These are phyloP conservation scores for Silvanus unidentatus DNA, from an alignment of 2,888 invertebrate species.

Conservation along the genomic window DNA sequence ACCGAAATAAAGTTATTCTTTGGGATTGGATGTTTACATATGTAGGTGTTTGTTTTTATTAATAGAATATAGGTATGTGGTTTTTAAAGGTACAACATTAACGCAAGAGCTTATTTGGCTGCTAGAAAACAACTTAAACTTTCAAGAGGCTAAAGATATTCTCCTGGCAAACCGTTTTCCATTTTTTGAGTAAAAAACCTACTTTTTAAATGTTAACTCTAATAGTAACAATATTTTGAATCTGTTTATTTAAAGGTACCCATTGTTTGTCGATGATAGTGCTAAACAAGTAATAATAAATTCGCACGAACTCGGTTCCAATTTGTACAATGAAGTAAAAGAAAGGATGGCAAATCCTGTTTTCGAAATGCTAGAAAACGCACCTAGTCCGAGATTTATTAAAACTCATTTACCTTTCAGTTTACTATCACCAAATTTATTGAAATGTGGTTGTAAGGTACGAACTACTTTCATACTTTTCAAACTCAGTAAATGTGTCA, in stretches of 20 bases:
- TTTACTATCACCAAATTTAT: constrained; percentile 58
- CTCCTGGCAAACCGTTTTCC: constrained; percentile 62
- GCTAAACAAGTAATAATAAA: constrained; percentile 55
- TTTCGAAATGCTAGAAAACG: too few relatives aligned
- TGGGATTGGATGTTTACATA: too few relatives aligned
- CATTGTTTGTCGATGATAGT: constrained; percentile 62
- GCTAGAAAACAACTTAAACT: constrained; percentile 68
- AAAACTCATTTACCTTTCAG: constrained; percentile 76
- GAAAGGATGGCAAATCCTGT: too few relatives aligned
- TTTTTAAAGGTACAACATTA: constrained; percentile 67
- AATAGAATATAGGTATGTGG: too few relatives aligned
- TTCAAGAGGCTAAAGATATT: constrained; percentile 49
- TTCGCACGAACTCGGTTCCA: constrained; percentile 53
- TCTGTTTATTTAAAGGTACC: too few relatives aligned
- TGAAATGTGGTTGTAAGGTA: constrained; percentile 52
- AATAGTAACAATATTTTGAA: too few relatives aligned
- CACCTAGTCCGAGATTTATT: constrained; percentile 53
- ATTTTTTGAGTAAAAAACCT: constrained; percentile 76
- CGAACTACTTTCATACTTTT: too few relatives aligned
- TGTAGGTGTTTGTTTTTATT: too few relatives aligned
- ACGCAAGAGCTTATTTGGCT: constrained; percentile 79
- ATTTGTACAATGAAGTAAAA: too few relatives aligned
- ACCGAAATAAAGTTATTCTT: too few relatives aligned
- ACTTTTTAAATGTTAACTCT: neutral
- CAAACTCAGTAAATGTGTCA: too few relatives aligned